phyloP scores from a whole-genome alignment of 2,113 vertebrate species.

The Ochotona curzoniae region DNA sequence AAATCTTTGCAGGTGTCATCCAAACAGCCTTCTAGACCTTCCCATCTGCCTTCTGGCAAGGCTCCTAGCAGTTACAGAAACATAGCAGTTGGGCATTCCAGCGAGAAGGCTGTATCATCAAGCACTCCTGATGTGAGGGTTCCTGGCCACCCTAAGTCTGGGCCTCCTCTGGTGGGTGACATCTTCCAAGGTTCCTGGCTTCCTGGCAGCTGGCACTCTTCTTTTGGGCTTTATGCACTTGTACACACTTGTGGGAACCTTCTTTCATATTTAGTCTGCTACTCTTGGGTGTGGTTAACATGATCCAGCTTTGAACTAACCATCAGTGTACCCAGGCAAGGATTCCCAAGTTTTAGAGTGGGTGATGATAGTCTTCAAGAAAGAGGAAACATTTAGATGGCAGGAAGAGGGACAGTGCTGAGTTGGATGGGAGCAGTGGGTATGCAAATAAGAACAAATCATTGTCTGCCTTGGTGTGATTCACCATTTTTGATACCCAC shows the following conservation, averaged over 20 bases:
- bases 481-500: conserved; percentile 47
- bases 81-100: neutral
- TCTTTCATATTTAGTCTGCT: conserved; percentile 55
- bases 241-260: conserved; percentile 1
- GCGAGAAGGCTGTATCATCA: conserved; percentile 1
- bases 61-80: conserved; percentile 42
- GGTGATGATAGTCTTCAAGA: conserved; percentile 48
- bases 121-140: conserved; percentile 34
- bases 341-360: conserved; percentile 23
- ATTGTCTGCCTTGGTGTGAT: conserved; percentile 28
- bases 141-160: neutral
- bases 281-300: conserved; percentile 12
- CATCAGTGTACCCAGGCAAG: conserved; percentile 47
- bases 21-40: conserved; percentile 40
- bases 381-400: conserved; percentile 33
- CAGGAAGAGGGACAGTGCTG: conserved; percentile 53
- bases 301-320: conserved; percentile 45
- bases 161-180: conserved; percentile 9
- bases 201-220: neutral
- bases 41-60: neutral
- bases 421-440: conserved; percentile 47
- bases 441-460: conserved; percentile 20
- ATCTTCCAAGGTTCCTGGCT: conserved; percentile 22
- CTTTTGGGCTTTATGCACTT: neutral
- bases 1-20: neutral